Evolutionary conservation across 2,113 vertebrate species (phyloP).

Genomic region (Perca flavescens): DNA sequence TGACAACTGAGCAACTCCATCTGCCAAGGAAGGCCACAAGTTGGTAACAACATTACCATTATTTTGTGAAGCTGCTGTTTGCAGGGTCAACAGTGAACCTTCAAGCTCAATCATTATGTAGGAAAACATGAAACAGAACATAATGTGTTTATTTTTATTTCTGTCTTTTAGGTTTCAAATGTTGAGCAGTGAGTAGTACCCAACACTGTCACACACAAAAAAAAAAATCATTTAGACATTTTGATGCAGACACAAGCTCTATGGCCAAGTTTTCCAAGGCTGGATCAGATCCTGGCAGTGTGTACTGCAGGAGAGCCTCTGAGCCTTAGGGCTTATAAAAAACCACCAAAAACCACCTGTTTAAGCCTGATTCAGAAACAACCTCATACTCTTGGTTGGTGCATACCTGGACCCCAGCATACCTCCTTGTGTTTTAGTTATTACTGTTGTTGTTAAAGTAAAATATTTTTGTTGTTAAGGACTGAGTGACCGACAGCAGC

Average conservation of each 20-base stretch:
- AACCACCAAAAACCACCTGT: not conserved
- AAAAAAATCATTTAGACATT: not conserved
- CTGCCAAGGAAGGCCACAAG: not conserved
- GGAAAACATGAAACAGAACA: not conserved
- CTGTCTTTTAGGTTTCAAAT: not conserved
- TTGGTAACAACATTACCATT: not conserved
- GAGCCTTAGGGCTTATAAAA: not conserved
- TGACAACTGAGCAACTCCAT: not conserved
- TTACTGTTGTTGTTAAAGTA: too few species aligned
- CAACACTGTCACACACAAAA: not conserved
- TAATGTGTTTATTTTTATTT: not conserved
- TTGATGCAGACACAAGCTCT: not conserved
- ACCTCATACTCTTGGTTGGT: too few species aligned
- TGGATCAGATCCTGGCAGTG: not conserved
- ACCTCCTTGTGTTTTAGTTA: too few species aligned
- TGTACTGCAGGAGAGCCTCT: not conserved
- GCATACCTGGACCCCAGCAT: too few species aligned
- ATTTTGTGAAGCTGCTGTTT: not conserved
- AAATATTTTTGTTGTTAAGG: too few species aligned
- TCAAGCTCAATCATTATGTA: not conserved
- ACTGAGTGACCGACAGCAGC: not conserved
- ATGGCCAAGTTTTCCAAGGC: not conserved
- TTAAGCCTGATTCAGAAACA: too few species aligned
- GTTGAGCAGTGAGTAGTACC: not conserved
- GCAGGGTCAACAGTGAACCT: not conserved